Evolutionary conservation across 2,113 vertebrate genomes (phyloP).

Genomic region (Coregonus clupeaformis): DNA sequence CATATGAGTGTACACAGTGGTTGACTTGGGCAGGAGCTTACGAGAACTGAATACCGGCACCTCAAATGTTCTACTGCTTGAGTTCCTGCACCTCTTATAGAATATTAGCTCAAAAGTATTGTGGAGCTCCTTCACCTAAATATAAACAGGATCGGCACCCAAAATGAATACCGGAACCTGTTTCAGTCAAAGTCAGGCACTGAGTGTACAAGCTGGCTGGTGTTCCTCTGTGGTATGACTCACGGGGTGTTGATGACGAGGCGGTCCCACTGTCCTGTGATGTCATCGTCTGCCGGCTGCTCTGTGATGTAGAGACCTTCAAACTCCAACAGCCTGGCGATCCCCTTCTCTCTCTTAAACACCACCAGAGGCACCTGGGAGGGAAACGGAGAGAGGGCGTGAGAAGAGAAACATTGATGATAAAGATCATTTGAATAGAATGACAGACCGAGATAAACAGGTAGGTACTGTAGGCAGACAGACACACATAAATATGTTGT

Average conservation of each 20-base stretch:
- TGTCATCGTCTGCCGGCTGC: slow-evolving; percentile 95
- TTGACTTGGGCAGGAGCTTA: too few relatives aligned
- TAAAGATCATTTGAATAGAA: background rate
- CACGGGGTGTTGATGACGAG: slow-evolving; percentile 97
- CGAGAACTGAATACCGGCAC: too few relatives aligned
- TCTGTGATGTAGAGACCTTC: slow-evolving; percentile 97
- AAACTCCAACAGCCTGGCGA: slow-evolving; percentile 94
- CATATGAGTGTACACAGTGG: too few relatives aligned
- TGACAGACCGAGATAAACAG: background rate
- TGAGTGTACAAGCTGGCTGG: background rate
- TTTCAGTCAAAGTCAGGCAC: background rate
- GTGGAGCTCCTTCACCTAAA: too few relatives aligned
- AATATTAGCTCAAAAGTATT: too few relatives aligned
- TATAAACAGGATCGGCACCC: too few relatives aligned
- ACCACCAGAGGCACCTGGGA: slow-evolving; percentile 91
- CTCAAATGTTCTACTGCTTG: too few relatives aligned
- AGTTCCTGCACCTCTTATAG: too few relatives aligned
- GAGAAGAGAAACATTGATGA: background rate
- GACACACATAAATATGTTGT: too few relatives aligned
- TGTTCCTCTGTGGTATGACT: slow-evolving; percentile 59
- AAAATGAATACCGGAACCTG: too few relatives aligned
- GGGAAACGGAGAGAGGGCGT: background rate
- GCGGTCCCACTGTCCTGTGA: slow-evolving; percentile 98
- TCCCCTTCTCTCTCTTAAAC: slow-evolving; percentile 97
- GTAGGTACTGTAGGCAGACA: background rate